These are phyloP conservation scores for Sebastiscus tertius DNA, from an alignment of 2,797 vertebrate genomes.

Conservation along the genomic window DNA sequence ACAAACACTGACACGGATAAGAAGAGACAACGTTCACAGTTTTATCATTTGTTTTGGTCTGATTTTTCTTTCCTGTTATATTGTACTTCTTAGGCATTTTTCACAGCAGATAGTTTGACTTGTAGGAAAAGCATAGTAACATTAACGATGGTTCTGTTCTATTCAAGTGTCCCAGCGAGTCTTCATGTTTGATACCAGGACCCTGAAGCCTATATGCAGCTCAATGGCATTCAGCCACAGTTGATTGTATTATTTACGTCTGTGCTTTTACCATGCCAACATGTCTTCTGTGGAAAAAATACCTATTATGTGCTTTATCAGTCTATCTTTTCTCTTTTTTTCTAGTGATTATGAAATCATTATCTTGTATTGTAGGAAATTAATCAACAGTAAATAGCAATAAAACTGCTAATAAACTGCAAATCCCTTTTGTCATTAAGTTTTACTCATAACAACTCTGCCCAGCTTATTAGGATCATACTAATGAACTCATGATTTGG, in stretches of 20 bases:
- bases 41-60: background rate
- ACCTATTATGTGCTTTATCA: background rate
- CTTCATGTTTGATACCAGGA: background rate
- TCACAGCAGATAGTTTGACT: background rate
- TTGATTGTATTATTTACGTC: background rate
- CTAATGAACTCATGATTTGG: background rate
- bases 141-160: background rate
- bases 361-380: background rate
- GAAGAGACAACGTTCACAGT: background rate
- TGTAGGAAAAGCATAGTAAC: background rate
- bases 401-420: conserved; percentile 22
- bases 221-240: background rate
- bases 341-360: background rate
- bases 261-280: background rate
- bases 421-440: conserved; percentile 9
- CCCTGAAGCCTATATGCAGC: background rate
- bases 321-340: background rate
- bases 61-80: background rate
- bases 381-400: conserved; percentile 11
- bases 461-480: background rate
- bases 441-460: background rate
- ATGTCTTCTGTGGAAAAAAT: background rate
- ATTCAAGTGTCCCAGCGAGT: background rate
- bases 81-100: background rate
- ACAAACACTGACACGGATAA: background rate